Base-by-base conservation (phyloP, 1,140 invertebrate species). In the Sitophilus oryzae region DNA sequence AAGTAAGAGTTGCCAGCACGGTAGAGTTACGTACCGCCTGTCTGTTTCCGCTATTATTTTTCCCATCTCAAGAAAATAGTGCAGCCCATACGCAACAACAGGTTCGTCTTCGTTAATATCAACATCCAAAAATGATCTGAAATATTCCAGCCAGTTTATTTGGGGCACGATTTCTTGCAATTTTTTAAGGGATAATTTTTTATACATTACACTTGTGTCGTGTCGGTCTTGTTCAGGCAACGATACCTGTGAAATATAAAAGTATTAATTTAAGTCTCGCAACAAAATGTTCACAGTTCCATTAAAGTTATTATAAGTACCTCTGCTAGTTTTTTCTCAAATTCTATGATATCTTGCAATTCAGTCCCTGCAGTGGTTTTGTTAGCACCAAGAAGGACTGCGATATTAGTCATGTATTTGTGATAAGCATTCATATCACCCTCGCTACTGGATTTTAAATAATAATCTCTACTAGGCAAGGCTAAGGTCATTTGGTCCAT, bases 381-480 rank as follows among this genome's bases (percentile, higher is more conserved):
- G 67, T 86, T 73, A 0, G 87, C 87, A 0, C 88, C 89, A 22
- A 91, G 68, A 15, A 89, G 72, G 2, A 84, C 69, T 0, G 88
- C 86, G 0, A 91, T 79, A 61, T 84, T 81, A 0, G 82, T 82
- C 85, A 91, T 90, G 64, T 87, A 89, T 37, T 78, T 80, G 64
- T 85, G 82, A 66, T 91, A 91, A 1, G 88, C 86, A 51, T 78
- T 67, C 11, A 89, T 69, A 57, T 85, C 82, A 2, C 76, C 73
- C 52, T 82, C 77, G 47, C 82, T 83, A 58, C 77, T 83, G n/a
- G 75, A 70, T 62, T 87, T 86, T 30, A 90, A 68, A 67, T 89
- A 90, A 68, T 91, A 91, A 65, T 92, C 89, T 34, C 88, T 75
- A 54, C 85, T 88, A 2, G 88, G 88, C 52, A 93, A 73, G 0